Conservation (phyloP, 2,113 vertebrate species). For the Callaeas wilsoni region DNA sequence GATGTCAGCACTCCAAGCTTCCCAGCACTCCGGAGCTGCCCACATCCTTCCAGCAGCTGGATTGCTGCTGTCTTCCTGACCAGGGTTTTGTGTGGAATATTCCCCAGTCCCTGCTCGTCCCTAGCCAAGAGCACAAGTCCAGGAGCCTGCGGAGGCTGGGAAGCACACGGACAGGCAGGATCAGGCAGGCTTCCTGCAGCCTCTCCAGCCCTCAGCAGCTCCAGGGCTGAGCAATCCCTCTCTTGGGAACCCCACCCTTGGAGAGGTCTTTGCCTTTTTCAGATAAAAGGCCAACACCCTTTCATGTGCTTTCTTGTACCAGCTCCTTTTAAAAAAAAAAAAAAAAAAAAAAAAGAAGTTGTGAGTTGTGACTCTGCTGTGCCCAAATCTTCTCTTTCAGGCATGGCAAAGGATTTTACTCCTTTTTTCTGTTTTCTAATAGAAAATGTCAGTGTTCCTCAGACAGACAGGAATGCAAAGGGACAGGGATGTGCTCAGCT, state of each 20-base stretch:
- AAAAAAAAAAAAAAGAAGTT: background rate
- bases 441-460: background rate
- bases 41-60: background rate
- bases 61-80: accelerated
- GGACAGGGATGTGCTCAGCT: background rate
- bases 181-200: background rate
- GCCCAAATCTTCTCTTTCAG: background rate
- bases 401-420: background rate
- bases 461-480: background rate
- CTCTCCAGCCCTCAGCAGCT: background rate
- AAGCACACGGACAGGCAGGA: background rate
- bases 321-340: background rate
- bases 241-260: background rate
- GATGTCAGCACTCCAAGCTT: background rate
- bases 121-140: background rate
- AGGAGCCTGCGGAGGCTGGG: background rate
- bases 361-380: background rate
- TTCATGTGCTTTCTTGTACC: background rate
- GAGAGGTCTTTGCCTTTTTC: background rate
- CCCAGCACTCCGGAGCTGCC: background rate
- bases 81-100: background rate
- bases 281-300: background rate
- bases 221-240: background rate
- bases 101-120: accelerated
- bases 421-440: background rate